Base-by-base conservation (phyloP, 1,140 invertebrate genomes). In the Ostrea edulis region DNA sequence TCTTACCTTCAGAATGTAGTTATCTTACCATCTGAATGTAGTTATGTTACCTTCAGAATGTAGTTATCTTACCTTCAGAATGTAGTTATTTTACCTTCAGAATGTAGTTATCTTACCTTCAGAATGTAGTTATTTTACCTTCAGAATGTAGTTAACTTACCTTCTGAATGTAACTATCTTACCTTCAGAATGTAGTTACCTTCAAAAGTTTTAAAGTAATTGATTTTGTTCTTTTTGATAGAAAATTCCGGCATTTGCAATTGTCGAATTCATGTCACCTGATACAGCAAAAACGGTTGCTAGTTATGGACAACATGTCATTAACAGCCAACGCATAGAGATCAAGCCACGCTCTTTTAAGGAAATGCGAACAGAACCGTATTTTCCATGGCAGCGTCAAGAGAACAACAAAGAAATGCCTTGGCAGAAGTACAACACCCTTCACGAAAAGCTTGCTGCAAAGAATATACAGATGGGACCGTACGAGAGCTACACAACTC, bases 311-410 rank as follows among this genome's bases (percentile, higher is more conserved):
- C 55, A 84, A 11, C 89, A 89, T 20, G 85, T 89, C 62, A 25
- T 89, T 7, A 89, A 89, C 55, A 89, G 89, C 35, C 55, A 25
- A 8, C 77, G 35, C 20, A 51, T 89, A 62, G 84, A 82, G 17
- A 86, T 89, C 8, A 55, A 86, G 17, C 86, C 86, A 17, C 68
- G 89, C 20, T 54, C 82, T 22, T 89, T 89, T 58, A 89, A 86
- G 35, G 89, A 89, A 25, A 84, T 89, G 11, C 77, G 81, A 51
- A 65, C 84, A 35, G 51, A 65, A 68, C 89, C 89, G 12, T 87
- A 89, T 52, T 89, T 89, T 62, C 89, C 89, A 68, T 89, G 89
- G 89, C 81, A 86, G 29, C 65, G 83, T 0, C 53, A 84, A 52
- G 51, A 86, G 53, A 62, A 54, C 44, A 52, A 83, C n/a, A 54